Percentiles rank a stretch among this genome's conserved stretches.
Evolutionary conservation across 2,888 invertebrate genomes (phyloP).

Genomic region (Apomyelois bistriatella): DNA sequence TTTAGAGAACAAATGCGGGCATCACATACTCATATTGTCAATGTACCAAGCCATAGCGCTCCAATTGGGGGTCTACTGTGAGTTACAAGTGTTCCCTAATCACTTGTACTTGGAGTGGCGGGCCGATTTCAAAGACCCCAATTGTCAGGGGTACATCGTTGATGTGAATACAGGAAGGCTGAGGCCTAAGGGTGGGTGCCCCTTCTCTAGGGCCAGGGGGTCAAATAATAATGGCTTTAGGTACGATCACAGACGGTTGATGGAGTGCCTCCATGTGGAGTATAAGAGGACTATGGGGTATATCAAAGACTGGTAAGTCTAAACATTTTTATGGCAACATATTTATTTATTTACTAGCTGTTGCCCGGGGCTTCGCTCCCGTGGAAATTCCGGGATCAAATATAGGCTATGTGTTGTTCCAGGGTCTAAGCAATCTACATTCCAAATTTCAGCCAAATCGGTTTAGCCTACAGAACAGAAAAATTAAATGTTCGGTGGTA

Average conservation of each 20-base stretch:
- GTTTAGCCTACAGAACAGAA: too few species aligned
- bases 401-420: not conserved
- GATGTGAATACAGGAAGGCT: constrained; percentile 44
- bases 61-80: constrained; percentile 46
- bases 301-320: constrained; percentile 45
- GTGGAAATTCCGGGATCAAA: not conserved
- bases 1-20: constrained; percentile 38
- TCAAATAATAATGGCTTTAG: constrained; percentile 22
- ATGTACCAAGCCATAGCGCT: constrained; percentile 53
- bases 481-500: too few species aligned
- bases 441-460: not conserved
- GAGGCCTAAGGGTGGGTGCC: constrained; percentile 44
- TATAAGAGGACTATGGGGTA: constrained; percentile 36
- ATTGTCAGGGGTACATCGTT: constrained; percentile 34
- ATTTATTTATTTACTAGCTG: too few species aligned
- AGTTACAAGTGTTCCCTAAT: constrained; percentile 52
- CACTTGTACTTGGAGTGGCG: constrained; percentile 55
- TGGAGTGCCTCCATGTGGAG: constrained; percentile 38
- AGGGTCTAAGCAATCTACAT: not conserved
- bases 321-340: too few species aligned
- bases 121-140: constrained; percentile 15
- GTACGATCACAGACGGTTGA: constrained; percentile 43
- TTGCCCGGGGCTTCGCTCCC: not conserved
- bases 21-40: constrained; percentile 39
- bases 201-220: constrained; percentile 33